Percentiles rank a stretch among this genome's conserved stretches.
These are phyloP conservation scores for Oligia latruncula DNA, from an alignment of 2,888 invertebrate genomes.

Conservation along the genomic window DNA sequence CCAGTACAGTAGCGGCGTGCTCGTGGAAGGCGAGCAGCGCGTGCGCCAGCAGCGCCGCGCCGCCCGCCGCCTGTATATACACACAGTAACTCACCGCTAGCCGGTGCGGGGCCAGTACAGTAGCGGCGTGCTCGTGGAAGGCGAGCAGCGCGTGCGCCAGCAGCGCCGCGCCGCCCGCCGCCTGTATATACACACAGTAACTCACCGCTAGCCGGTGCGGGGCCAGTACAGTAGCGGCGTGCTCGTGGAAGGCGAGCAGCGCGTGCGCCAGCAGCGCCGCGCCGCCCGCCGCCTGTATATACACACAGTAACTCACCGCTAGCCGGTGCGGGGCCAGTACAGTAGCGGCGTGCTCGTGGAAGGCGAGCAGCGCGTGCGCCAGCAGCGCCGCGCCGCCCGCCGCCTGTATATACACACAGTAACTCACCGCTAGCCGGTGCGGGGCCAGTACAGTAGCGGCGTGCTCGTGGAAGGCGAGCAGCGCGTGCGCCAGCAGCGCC, in stretches of 20 bases:
- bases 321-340: slow-evolving; percentile 71
- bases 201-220: slow-evolving; percentile 65
- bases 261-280: slow-evolving; percentile 79
- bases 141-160: slow-evolving; percentile 81
- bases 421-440: slow-evolving; percentile 61
- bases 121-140: slow-evolving; percentile 80
- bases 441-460: slow-evolving; percentile 72
- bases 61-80: no score
- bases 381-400: slow-evolving; percentile 78
- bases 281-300: no score
- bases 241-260: slow-evolving; percentile 83
- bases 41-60: slow-evolving; percentile 77
- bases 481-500: slow-evolving; percentile 78
- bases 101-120: slow-evolving; percentile 70
- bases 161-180: slow-evolving; percentile 77
- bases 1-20: slow-evolving; percentile 72
- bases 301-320: slow-evolving; percentile 50
- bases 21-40: slow-evolving; percentile 84
- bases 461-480: slow-evolving; percentile 82
- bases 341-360: slow-evolving; percentile 79
- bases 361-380: slow-evolving; percentile 80
- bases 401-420: no score
- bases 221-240: slow-evolving; percentile 71
- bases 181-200: no score
- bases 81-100: slow-evolving; percentile 60